phyloP scores from a whole-genome alignment of 1,140 invertebrate genomes.

The Berghia stephanieae region DNA sequence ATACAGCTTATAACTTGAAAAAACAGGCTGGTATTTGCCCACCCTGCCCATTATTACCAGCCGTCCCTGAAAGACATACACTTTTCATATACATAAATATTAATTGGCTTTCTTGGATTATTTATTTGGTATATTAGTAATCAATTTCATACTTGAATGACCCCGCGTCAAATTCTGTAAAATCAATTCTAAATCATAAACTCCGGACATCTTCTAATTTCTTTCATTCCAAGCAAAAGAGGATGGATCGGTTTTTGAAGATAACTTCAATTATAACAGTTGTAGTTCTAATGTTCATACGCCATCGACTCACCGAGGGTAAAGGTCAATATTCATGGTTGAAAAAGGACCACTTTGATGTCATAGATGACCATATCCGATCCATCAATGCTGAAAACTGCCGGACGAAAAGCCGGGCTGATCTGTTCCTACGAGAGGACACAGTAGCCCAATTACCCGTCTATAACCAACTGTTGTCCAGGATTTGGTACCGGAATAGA shows the following conservation, averaged over 20 bases:
- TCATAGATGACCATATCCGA: constrained; percentile 82
- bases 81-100: too few species aligned
- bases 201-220: neutral
- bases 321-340: constrained; percentile 70
- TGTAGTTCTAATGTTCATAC: neutral
- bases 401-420: constrained; percentile 82
- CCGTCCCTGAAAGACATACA: too few species aligned
- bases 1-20: too few species aligned
- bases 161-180: too few species aligned
- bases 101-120: too few species aligned
- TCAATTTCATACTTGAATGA: too few species aligned
- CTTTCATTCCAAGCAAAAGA: neutral
- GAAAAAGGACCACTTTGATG: constrained; percentile 84
- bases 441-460: constrained; percentile 91
- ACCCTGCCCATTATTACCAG: too few species aligned
- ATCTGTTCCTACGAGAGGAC: constrained; percentile 81
- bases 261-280: too few species aligned
- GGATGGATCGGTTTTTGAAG: too few species aligned
- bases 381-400: constrained; percentile 85
- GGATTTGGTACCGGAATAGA: constrained; percentile 92
- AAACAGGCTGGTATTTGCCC: too few species aligned
- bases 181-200: too few species aligned
- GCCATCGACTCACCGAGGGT: constrained; percentile 68
- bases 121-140: too few species aligned
- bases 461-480: constrained; percentile 87